These are phyloP conservation scores for Echinarachnius parma DNA, from an alignment of 53 echinoderm and acorn worm species.

Conservation along the genomic window DNA sequence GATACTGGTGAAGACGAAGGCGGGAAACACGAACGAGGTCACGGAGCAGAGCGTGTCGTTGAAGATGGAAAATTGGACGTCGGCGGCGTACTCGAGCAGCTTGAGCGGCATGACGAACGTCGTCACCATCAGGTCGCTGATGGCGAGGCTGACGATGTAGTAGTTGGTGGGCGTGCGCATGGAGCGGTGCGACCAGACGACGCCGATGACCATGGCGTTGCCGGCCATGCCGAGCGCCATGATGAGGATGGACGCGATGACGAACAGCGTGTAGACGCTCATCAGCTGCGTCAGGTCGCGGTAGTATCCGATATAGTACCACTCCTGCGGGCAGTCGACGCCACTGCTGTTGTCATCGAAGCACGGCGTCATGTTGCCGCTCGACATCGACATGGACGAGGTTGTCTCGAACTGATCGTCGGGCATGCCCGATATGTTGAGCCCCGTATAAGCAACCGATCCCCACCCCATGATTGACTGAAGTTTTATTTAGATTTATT, in stretches of 20 bases:
- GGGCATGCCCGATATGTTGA: no score
- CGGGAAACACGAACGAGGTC: slow-evolving; percentile 66
- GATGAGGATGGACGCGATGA: slow-evolving; percentile 54
- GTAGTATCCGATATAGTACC: slow-evolving; percentile 54
- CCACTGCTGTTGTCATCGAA: neutral
- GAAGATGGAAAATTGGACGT: slow-evolving; percentile 45
- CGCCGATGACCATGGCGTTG: slow-evolving; percentile 85
- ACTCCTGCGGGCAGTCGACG: neutral
- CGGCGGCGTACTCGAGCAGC: slow-evolving; percentile 66
- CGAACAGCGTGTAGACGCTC: slow-evolving; percentile 59
- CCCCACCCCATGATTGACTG: no score
- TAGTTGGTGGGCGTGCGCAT: slow-evolving; percentile 96
- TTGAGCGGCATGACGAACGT: slow-evolving; percentile 78
- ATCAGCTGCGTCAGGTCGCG: slow-evolving; percentile 71
- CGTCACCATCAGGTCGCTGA: slow-evolving; percentile 79
- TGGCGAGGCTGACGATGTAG: slow-evolving; percentile 89
- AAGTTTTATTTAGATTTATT: no score
- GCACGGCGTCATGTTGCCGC: neutral
- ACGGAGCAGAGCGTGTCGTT: slow-evolving; percentile 66
- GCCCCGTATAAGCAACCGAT: no score
- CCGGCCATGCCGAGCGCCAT: slow-evolving; percentile 78
- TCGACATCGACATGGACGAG: no score
- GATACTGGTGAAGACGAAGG: slow-evolving; percentile 85
- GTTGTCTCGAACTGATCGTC: no score
- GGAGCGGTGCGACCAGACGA: slow-evolving; percentile 67